phyloP scores from a whole-genome alignment of 2,797 vertebrate species.

The Gadopsis bispinosus region DNA sequence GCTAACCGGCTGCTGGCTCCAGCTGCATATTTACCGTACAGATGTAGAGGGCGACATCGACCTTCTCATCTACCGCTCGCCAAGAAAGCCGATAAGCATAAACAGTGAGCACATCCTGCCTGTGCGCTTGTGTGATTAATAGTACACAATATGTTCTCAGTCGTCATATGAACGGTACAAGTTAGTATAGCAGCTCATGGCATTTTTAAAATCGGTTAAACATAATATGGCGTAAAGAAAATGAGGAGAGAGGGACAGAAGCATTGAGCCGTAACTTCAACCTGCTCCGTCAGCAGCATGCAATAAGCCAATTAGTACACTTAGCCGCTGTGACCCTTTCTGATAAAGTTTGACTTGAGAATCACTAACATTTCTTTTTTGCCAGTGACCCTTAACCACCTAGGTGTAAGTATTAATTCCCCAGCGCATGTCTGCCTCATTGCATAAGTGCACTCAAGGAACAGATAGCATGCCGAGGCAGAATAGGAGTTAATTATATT shows the following conservation, averaged over 20 bases:
- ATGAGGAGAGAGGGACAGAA: neutral
- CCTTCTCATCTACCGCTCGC: neutral
- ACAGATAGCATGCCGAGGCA: conserved; percentile 56
- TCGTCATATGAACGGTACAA: neutral
- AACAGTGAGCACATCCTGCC: neutral
- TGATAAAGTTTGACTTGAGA: conserved; percentile 52
- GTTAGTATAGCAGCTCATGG: neutral
- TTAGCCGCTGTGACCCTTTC: conserved; percentile 59
- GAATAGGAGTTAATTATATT: conserved; percentile 65
- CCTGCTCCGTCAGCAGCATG: conserved; percentile 52
- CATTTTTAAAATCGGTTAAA: conserved; percentile 22
- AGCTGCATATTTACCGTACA: neutral
- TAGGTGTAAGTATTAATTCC: conserved; percentile 49
- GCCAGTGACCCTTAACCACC: conserved; percentile 48
- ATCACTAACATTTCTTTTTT: conserved; percentile 23
- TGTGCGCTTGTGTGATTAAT: neutral
- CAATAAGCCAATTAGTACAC: conserved; percentile 55
- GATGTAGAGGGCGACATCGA: neutral
- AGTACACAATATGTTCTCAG: neutral
- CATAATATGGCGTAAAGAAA: conserved; percentile 9
- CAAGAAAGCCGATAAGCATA: neutral
- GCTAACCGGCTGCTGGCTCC: neutral
- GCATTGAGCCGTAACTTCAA: conserved; percentile 3
- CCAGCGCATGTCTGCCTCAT: conserved; percentile 32
- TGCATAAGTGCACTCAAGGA: conserved; percentile 41